These are phyloP conservation scores for Sycophaga agraensis DNA, from an alignment of 1,140 invertebrate genomes.

Conservation along the genomic window DNA sequence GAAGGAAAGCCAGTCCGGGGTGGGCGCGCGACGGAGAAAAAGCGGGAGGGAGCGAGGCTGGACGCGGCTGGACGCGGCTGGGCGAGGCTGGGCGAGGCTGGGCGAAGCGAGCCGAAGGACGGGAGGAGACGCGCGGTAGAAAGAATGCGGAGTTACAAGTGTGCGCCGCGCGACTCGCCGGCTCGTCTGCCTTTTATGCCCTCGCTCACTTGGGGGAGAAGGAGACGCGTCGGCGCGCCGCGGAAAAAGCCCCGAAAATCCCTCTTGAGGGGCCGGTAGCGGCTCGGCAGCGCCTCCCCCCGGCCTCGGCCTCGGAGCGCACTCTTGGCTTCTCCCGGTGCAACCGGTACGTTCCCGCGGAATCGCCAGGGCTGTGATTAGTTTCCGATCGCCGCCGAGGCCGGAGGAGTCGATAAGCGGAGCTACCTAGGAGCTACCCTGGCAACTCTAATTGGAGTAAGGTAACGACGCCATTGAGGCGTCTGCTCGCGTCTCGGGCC, in stretches of 20 bases:
- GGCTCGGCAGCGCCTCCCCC: too few relatives aligned
- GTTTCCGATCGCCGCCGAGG: too few relatives aligned
- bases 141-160: conserved; percentile 25
- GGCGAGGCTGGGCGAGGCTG: too few relatives aligned
- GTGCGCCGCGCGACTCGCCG: neutral
- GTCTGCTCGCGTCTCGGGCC: conserved; percentile 51
- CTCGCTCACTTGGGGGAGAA: conserved; percentile 6
- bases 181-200: conserved; percentile 7
- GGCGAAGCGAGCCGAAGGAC: neutral
- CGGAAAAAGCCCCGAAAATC: neutral
- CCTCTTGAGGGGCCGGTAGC: too few relatives aligned
- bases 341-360: too few relatives aligned
- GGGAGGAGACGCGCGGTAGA: conserved; percentile 1
- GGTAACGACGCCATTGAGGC: conserved; percentile 57
- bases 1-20: too few relatives aligned
- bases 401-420: conserved; percentile 16
- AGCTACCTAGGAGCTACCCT: conserved; percentile 32
- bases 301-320: too few relatives aligned
- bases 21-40: neutral
- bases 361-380: too few relatives aligned
- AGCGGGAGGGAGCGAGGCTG: neutral
- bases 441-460: conserved; percentile 55
- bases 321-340: too few relatives aligned
- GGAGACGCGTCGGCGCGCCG: conserved; percentile 7
- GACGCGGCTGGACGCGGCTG: neutral